phyloP scores from a whole-genome alignment of 2,113 vertebrate species.

The Oreochromis niloticus region DNA sequence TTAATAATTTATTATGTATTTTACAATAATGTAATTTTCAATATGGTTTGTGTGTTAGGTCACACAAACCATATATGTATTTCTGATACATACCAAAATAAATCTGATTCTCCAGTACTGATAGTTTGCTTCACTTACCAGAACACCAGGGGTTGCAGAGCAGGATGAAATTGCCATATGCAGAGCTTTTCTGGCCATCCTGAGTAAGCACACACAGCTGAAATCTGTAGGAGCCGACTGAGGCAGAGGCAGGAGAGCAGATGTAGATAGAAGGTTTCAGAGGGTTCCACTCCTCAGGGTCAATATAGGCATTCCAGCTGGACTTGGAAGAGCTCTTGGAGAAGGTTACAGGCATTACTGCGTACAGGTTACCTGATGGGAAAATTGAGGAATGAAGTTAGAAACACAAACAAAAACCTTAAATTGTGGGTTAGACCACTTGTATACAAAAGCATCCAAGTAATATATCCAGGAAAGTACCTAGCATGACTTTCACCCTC shows the following conservation, averaged over 20 bases:
- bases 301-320: conserved; percentile 53
- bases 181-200: neutral
- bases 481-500: conserved; percentile 48
- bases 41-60: neutral
- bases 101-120: too few relatives aligned
- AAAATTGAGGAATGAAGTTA: neutral
- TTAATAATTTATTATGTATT: neutral
- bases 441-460: neutral
- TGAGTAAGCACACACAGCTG: conserved; percentile 16
- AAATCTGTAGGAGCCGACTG: conserved; percentile 61
- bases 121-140: conserved; percentile 35
- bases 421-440: neutral
- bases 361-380: conserved; percentile 41
- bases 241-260: conserved; percentile 39
- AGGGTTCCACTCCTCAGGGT: neutral
- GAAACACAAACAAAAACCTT: neutral
- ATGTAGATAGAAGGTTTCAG: conserved; percentile 45
- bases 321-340: neutral
- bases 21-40: neutral
- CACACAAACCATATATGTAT: neutral
- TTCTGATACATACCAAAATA: neutral
- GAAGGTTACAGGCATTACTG: conserved; percentile 38
- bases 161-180: conserved; percentile 39
- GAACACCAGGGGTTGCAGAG: conserved; percentile 74
- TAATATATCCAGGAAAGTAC: neutral